Evolutionary conservation across 1,140 invertebrate species (phyloP), one percentile per base, ranked within the genome.

Genomic region (Drosophila bocqueti): DNA sequence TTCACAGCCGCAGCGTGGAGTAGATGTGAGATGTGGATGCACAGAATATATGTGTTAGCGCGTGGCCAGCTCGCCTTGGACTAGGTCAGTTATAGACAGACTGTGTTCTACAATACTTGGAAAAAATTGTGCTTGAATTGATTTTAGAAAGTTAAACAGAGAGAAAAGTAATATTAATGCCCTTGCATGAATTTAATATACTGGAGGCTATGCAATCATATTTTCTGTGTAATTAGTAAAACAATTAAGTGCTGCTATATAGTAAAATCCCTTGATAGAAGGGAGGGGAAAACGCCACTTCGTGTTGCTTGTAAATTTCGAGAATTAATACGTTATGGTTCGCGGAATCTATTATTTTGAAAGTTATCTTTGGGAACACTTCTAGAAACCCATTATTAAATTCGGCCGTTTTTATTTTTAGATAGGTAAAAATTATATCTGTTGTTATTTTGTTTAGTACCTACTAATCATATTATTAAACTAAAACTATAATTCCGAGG

Each of bases 31-130:
- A 29, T 50, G 36, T 59, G 38, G 36, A 76, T 76, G 74, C 55
- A 66, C 36, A 50, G 42, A 46, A 34, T 15, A 21, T 26, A 62
- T 45, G 21, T 54, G 40, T 15, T 18, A 52, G 38, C 52, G 10
- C 40, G 29, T 38, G 40, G 40, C 45, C 54, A 31, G 21, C 49
- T 43, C 21, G 42, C 42, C 58, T 79, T 79, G 74, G 21, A 52
- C 67, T 78, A 79, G 76, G 76, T 79, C 76, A 79, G 76, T 79
- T 77, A 18, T 16, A 21, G n/a, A 46, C 11, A 36, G n/a, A 13
- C n/a, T 40, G 13, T 15, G 34, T 7, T 43, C 34, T 24, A 34
- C 40, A 55, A 49, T 49, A 11, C 43, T 36, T 38, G 13, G 1
- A 21, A 9, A 34, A 31, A 26, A 45, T 67, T 31, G 24, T n/a